Evolutionary conservation across 2,888 invertebrate species (phyloP).

Genomic region (Phalera bucephala): DNA sequence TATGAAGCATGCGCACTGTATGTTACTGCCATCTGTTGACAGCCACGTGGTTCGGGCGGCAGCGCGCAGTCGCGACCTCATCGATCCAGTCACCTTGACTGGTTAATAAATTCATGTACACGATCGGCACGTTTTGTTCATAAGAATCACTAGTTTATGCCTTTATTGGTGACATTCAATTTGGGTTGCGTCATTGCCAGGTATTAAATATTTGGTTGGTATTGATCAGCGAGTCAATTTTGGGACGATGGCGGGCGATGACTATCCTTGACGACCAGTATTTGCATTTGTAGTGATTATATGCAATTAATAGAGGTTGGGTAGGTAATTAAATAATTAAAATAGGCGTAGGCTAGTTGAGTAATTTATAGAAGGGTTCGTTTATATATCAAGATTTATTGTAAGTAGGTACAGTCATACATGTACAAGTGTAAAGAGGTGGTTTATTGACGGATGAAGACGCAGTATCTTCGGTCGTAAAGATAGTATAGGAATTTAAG

Average conservation of each 20-base stretch:
- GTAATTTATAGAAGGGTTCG: too few relatives aligned
- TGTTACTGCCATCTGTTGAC: constrained; percentile 75
- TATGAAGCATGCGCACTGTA: constrained; percentile 66
- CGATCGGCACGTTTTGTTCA: constrained; percentile 47
- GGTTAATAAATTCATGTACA: constrained; percentile 74
- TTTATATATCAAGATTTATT: too few relatives aligned
- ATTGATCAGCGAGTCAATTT: constrained; percentile 8
- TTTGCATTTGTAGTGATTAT: too few relatives aligned
- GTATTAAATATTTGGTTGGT: constrained; percentile 4
- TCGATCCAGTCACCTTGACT: constrained; percentile 77
- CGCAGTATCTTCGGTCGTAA: too few relatives aligned
- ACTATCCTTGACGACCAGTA: too few relatives aligned
- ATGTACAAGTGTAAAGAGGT: too few relatives aligned
- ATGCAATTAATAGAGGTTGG: too few relatives aligned
- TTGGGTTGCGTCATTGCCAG: constrained; percentile 20
- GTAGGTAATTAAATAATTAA: too few relatives aligned
- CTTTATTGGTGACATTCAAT: constrained; percentile 24
- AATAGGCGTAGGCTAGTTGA: too few relatives aligned
- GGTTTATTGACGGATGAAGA: too few relatives aligned
- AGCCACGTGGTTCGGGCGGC: constrained; percentile 55
- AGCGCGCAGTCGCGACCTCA: constrained; percentile 60
- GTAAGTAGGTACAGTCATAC: too few relatives aligned
- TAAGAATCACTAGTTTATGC: constrained; percentile 41
- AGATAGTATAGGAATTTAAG: too few relatives aligned
- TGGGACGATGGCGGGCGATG: constrained; percentile 6